phyloP scores from a whole-genome alignment of 2,888 invertebrate genomes.

The Helleia helle region DNA sequence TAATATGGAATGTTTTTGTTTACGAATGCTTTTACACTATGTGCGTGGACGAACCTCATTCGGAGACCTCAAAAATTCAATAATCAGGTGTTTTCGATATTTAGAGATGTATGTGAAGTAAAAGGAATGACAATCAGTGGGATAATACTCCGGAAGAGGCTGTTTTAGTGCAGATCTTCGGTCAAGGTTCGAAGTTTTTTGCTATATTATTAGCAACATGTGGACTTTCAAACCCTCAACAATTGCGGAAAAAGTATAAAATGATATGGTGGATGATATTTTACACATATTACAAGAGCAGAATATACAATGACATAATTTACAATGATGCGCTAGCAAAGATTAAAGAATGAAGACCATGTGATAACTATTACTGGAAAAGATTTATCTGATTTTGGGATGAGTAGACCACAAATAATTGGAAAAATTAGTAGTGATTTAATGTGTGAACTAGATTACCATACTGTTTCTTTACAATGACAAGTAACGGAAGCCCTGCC shows the following conservation, averaged over 20 bases:
- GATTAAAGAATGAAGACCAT: slow-evolving; percentile 21
- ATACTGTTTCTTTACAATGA: slow-evolving; percentile 16
- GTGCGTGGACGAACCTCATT: slow-evolving; percentile 20
- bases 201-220: slow-evolving; percentile 23
- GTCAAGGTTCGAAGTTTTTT: slow-evolving; percentile 20
- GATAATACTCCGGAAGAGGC: slow-evolving; percentile 23
- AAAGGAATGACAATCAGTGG: slow-evolving; percentile 19
- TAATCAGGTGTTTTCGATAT: slow-evolving; percentile 25
- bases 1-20: slow-evolving; percentile 21
- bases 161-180: slow-evolving; percentile 17
- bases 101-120: slow-evolving; percentile 27
- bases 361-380: slow-evolving; percentile 13
- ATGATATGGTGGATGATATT: slow-evolving; percentile 12
- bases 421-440: slow-evolving; percentile 16
- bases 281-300: slow-evolving; percentile 12
- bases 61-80: slow-evolving; percentile 28
- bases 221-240: slow-evolving; percentile 20
- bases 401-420: slow-evolving; percentile 18
- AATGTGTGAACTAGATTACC: slow-evolving; percentile 19
- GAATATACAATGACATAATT: slow-evolving; percentile 18
- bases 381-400: slow-evolving; percentile 22
- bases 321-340: slow-evolving; percentile 20
- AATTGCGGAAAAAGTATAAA: slow-evolving; percentile 21
- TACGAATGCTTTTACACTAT: slow-evolving; percentile 21
- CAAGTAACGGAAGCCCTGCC: slow-evolving; percentile 19